phyloP scores from a whole-genome alignment of 1,140 invertebrate species.

The Drosophila tani region DNA sequence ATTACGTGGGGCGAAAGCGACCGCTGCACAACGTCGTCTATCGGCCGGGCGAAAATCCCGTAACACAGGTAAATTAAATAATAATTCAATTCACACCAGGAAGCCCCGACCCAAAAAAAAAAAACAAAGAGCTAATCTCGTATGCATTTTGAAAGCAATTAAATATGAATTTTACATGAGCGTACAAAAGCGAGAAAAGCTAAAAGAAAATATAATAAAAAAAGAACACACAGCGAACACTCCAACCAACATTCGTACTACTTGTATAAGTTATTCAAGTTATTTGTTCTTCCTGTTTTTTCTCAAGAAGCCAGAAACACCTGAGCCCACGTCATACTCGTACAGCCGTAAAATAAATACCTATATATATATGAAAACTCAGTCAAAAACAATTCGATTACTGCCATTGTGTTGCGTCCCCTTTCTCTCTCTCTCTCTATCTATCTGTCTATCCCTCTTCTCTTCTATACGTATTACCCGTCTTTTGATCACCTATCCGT shows the following conservation, averaged over 20 bases:
- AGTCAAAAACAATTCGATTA: constrained; percentile 51
- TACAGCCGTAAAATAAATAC: constrained; percentile 32
- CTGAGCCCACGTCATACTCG: constrained; percentile 56
- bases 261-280: constrained; percentile 48
- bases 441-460: constrained; percentile 31
- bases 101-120: constrained; percentile 26
- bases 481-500: constrained; percentile 53
- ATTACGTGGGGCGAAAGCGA: constrained; percentile 96
- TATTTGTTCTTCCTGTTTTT: constrained; percentile 40
- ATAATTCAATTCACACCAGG: constrained; percentile 38
- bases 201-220: constrained; percentile 23
- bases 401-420: constrained; percentile 69
- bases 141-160: constrained; percentile 69
- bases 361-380: constrained; percentile 39
- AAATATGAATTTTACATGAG: constrained; percentile 68
- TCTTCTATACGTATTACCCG: constrained; percentile 31
- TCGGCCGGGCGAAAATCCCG: constrained; percentile 94
- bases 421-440: constrained; percentile 39
- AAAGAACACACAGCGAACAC: constrained; percentile 43
- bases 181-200: constrained; percentile 36
- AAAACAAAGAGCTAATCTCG: constrained; percentile 44
- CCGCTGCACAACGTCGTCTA: constrained; percentile 95
- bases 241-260: constrained; percentile 48
- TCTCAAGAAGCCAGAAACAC: constrained; percentile 55
- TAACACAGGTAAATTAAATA: constrained; percentile 91